Percentiles rank a stretch among this genome's conserved stretches.
Conservation (phyloP, 2,888 invertebrate genomes). For the Tenthredo mesomela region DNA sequence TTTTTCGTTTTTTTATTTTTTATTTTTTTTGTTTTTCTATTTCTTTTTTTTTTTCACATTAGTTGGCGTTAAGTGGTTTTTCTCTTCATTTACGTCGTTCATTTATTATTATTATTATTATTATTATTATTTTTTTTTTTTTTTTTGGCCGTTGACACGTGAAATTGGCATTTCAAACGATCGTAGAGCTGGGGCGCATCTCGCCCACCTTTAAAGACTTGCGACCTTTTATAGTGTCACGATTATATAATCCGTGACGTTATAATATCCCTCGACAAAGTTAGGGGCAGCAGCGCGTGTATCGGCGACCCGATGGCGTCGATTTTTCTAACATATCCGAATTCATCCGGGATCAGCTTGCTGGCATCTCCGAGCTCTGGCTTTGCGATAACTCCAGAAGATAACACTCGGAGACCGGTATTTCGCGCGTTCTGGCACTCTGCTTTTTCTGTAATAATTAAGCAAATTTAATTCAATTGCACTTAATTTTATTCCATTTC, state of each 20-base stretch:
- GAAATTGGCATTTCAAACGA: slow-evolving; percentile 23
- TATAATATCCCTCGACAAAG: background rate
- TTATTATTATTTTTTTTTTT: background rate
- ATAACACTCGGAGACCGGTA: slow-evolving; percentile 88
- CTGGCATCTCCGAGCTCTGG: slow-evolving; percentile 72
- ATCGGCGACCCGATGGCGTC: slow-evolving; percentile 59
- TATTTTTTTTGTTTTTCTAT: too few species aligned
- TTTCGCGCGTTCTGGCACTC: slow-evolving; percentile 87
- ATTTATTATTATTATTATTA: background rate
- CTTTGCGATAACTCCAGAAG: slow-evolving; percentile 82
- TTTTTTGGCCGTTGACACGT: slow-evolving; percentile 9
- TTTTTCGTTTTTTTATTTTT: background rate
- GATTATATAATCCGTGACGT: background rate
- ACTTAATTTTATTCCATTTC: background rate
- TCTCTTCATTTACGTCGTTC: background rate
- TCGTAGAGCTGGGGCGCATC: background rate
- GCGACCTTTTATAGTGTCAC: background rate
- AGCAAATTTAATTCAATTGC: background rate
- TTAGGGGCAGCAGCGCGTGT: slow-evolving; percentile 60
- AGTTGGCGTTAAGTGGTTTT: background rate
- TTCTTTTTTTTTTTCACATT: background rate
- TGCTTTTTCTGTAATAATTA: slow-evolving; percentile 86
- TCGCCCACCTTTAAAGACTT: background rate
- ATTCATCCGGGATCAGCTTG: slow-evolving; percentile 74
- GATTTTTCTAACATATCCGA: slow-evolving; percentile 63